Evolutionary conservation across 2,113 vertebrate species (phyloP), one percentile per base, ranked within the genome.

Genomic region (Grus americana): DNA sequence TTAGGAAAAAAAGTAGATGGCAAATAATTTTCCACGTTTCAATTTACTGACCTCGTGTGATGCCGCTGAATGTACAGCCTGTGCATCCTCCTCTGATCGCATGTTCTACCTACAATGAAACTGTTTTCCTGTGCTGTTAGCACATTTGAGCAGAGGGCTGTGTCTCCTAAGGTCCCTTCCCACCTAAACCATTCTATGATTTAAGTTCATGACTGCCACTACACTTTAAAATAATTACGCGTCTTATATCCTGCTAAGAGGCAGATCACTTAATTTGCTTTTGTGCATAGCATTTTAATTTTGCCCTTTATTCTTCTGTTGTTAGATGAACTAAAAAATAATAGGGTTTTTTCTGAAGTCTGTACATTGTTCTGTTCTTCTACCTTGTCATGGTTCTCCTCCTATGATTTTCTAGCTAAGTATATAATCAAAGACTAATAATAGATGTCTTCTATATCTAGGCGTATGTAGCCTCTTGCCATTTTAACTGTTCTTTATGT

Each of bases 211-310:
- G 58, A 90, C 82, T 88, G 46, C 34, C 29, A 61, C 67, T 86
- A 68, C 74, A 76, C 62, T 93, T 94, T 21, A 83, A 86, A 88
- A 68, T 68, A 95, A 74, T 84, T 90, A 73, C 68, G 50, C 58
- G 92, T 81, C 36, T 90, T 88, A 62, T 76, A 57, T 52, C 67
- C 75, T 62, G 24, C 63, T 88, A 80, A 82, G 36, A 82, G 49
- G 59, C 59, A 94, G 71, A 83, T 90, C 40, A 54, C 44, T 70
- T 79, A 70, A 83, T 92, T 90, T 92, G 24, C 49, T 93, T 92
- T 90, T 44, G 40, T 86, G 75, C 16, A n/a, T 76, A 76, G 44
- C 12, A 24, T 92, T 95, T 86, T 71, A 80, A 62, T 91, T 73
- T 86, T 74, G 68, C 27, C 50, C 19, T 20, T 50, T 58, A 52